Percentiles rank a stretch among this genome's conserved stretches.
Evolutionary conservation across 2,797 vertebrate genomes (phyloP).

Genomic region (Sparus aurata): DNA sequence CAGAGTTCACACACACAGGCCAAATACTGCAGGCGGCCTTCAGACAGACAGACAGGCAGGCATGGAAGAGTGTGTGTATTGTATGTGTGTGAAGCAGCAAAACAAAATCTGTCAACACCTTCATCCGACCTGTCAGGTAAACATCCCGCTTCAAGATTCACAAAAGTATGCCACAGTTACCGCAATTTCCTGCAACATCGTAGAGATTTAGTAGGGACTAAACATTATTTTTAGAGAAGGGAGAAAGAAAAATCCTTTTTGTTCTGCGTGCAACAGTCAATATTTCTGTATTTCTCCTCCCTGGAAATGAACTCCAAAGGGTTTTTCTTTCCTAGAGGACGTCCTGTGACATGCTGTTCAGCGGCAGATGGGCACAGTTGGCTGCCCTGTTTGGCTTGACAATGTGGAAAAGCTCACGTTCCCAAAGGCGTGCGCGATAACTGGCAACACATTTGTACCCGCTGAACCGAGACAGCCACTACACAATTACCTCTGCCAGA

Average conservation of each 20-base stretch:
- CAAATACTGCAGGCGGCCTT: conserved; percentile 77
- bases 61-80: conserved; percentile 25
- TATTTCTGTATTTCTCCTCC: not conserved
- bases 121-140: conserved; percentile 11
- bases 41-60: conserved; percentile 56
- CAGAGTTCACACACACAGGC: conserved; percentile 68
- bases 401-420: conserved; percentile 22
- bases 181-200: not conserved
- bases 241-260: not conserved
- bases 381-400: conserved; percentile 1
- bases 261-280: not conserved
- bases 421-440: not conserved
- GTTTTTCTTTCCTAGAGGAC: not conserved
- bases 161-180: not conserved
- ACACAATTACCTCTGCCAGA: not conserved
- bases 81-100: not conserved
- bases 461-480: not conserved
- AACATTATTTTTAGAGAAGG: no score
- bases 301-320: not conserved
- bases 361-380: conserved; percentile 41
- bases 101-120: not conserved
- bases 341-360: conserved; percentile 22
- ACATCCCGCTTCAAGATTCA: not conserved
- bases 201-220: not conserved
- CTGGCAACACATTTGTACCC: not conserved